Evolutionary conservation across 2,888 invertebrate genomes (phyloP), one percentile per base, ranked within the genome.

Genomic region (Philereme transversata): DNA sequence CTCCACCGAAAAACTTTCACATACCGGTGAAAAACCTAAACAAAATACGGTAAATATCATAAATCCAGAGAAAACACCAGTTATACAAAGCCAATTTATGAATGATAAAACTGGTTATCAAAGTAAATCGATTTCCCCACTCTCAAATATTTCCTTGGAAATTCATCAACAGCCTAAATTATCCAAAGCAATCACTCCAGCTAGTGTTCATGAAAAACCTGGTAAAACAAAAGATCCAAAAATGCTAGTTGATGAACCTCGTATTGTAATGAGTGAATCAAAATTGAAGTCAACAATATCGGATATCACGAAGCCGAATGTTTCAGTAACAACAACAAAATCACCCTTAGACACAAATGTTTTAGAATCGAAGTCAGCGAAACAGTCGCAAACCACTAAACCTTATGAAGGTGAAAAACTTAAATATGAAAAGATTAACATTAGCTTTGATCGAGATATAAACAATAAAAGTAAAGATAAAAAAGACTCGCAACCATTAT

Each of bases 171-270:
- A 51, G 7, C 49, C 65, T 50, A 49, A 44, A 34, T 46, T 54
- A 40, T 50, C 62, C 1, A 60, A 62, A 53, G 11, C 48, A 9
- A 51, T 11, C 10, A 51, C 36, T 7, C 33, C 54, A 44, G 48
- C 40, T 40, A 62, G 54, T 58, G 33, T 3, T 3, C 57, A 63
- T 44, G 44, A 62, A 51, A 52, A 60, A 57, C 33, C 50, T 11
- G 51, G 4, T 34, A 46, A 10, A 11, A 43, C 11, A 40, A 57
- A 59, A 11, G 62, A 64, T 8, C 41, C 51, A 5, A 54, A 41
- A 45, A 57, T 48, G 10, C 35, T 60, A 51, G 62, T 68, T 34
- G 66, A 66, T 48, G 67, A 65, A 63, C 52, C 57, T 45, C 45
- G 34, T 5, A 69, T 62, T 38, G 6, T 51, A 40, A 45, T 53